Evolutionary conservation across 2,113 vertebrate genomes (phyloP).

Genomic region (Thunnus thynnus): DNA sequence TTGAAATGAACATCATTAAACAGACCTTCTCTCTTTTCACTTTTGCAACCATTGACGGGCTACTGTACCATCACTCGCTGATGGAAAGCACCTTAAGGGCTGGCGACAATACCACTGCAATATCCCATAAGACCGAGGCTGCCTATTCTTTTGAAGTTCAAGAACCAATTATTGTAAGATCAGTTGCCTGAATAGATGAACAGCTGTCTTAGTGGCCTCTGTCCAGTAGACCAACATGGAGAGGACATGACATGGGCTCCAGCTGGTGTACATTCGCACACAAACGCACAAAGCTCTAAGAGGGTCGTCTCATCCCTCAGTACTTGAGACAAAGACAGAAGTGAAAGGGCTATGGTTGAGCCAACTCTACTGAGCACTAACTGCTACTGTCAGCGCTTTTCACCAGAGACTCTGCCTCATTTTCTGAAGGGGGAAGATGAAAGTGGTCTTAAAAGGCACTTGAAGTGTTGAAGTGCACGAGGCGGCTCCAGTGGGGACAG

Average conservation of each 20-base stretch:
- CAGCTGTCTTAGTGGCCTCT: constrained; percentile 46
- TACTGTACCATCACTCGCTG: neutral
- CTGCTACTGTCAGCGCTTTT: constrained; percentile 77
- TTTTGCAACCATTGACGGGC: neutral
- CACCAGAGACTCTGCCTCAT: constrained; percentile 76
- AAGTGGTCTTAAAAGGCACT: constrained; percentile 77
- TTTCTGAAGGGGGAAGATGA: constrained; percentile 79
- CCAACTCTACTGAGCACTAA: constrained; percentile 67
- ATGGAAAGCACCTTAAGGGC: constrained; percentile 4
- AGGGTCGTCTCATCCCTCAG: constrained; percentile 32
- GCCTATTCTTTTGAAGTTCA: constrained; percentile 59
- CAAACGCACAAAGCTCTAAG: constrained; percentile 49
- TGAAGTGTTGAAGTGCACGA: constrained; percentile 73
- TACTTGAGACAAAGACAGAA: constrained; percentile 65
- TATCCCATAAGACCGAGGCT: neutral
- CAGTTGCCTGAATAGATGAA: constrained; percentile 41
- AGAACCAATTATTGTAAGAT: constrained; percentile 17
- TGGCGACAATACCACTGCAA: constrained; percentile 5
- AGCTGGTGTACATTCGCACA: constrained; percentile 33
- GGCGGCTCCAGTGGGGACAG: constrained; percentile 59
- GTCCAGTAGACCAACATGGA: constrained; percentile 33
- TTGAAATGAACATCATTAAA: constrained; percentile 6
- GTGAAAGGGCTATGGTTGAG: constrained; percentile 54
- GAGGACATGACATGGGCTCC: constrained; percentile 14
- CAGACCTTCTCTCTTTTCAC: neutral